A percentile compares a stretch with the other conserved stretches of the same genome.
phyloP scores from a whole-genome alignment of 2,113 vertebrate genomes.

The Potamarius usumacintae region DNA sequence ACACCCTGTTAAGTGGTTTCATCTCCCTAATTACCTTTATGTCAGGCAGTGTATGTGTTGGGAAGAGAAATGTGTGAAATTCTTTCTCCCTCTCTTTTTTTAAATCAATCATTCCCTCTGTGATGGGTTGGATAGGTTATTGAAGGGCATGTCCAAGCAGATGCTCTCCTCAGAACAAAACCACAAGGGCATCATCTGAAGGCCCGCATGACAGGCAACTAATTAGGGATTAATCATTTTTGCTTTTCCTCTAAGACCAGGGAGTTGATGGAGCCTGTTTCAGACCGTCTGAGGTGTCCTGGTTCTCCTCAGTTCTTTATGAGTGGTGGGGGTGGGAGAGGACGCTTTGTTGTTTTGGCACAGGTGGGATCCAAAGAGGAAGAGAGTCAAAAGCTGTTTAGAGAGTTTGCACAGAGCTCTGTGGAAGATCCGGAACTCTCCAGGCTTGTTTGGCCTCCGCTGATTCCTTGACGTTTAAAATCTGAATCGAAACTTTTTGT shows the following conservation, averaged over 20 bases:
- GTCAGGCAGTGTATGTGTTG: constrained; percentile 26
- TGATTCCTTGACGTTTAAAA: constrained; percentile 1
- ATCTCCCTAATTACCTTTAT: constrained; percentile 50
- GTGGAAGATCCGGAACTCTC: background rate
- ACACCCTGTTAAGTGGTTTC: constrained; percentile 38
- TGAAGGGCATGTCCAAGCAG: constrained; percentile 31
- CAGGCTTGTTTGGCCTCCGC: background rate
- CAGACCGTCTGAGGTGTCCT: constrained; percentile 7
- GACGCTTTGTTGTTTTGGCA: constrained; percentile 30
- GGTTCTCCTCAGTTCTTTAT: constrained; percentile 31
- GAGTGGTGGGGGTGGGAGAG: background rate
- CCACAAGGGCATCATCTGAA: constrained; percentile 46
- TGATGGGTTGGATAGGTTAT: constrained; percentile 25
- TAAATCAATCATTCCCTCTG: constrained; percentile 16
- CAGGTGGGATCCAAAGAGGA: constrained; percentile 34
- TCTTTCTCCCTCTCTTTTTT: constrained; percentile 16
- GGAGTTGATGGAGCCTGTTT: background rate
- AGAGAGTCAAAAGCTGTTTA: constrained; percentile 9
- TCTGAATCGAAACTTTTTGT: background rate
- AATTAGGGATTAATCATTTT: constrained; percentile 62
- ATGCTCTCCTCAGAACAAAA: background rate
- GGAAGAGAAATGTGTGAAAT: constrained; percentile 28
- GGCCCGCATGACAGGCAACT: constrained; percentile 62
- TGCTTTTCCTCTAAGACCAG: constrained; percentile 40
- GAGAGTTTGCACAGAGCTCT: constrained; percentile 10